Percentiles rank a stretch among this genome's conserved stretches.
phyloP scores from a whole-genome alignment of 2,888 invertebrate species.

The Mesochorus sp. region DNA sequence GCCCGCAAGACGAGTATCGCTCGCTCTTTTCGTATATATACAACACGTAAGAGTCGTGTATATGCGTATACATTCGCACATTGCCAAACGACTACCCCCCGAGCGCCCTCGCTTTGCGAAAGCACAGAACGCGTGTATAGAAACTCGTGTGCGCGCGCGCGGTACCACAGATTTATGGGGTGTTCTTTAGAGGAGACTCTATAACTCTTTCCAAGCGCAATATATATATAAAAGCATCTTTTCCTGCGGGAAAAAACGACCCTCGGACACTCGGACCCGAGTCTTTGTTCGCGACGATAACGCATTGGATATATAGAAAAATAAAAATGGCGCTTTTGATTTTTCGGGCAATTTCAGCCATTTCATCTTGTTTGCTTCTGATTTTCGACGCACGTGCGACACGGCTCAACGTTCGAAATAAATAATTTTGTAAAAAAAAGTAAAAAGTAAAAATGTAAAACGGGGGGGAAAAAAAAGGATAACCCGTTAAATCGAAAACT shows the following conservation, averaged over 20 bases:
- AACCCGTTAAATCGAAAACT: slow-evolving; percentile 67
- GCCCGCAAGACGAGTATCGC: slow-evolving; percentile 37
- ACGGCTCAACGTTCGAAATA: slow-evolving; percentile 32
- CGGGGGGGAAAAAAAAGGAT: slow-evolving; percentile 25
- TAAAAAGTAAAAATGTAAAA: background rate
- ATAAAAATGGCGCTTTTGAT: no score
- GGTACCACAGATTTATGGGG: slow-evolving; percentile 74
- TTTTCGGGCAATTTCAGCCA: no score
- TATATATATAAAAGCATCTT: no score
- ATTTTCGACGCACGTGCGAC: slow-evolving; percentile 47
- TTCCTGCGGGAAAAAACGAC: slow-evolving; percentile 16
- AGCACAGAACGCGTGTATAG: slow-evolving; percentile 67
- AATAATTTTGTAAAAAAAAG: background rate
- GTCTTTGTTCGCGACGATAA: no score
- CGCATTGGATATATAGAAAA: no score
- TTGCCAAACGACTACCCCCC: slow-evolving; percentile 65
- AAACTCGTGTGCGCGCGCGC: no score
- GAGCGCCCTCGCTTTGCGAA: slow-evolving; percentile 65
- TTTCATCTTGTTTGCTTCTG: no score
- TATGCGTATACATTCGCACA: slow-evolving; percentile 52
- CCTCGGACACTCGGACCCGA: slow-evolving; percentile 33
- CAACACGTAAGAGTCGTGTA: slow-evolving; percentile 20
- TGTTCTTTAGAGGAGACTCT: slow-evolving; percentile 73
- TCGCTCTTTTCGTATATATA: slow-evolving; percentile 25
- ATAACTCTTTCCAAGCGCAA: slow-evolving; percentile 63